Conservation (phyloP, 1,140 invertebrate genomes). For the Ditylenchus dipsaci region DNA sequence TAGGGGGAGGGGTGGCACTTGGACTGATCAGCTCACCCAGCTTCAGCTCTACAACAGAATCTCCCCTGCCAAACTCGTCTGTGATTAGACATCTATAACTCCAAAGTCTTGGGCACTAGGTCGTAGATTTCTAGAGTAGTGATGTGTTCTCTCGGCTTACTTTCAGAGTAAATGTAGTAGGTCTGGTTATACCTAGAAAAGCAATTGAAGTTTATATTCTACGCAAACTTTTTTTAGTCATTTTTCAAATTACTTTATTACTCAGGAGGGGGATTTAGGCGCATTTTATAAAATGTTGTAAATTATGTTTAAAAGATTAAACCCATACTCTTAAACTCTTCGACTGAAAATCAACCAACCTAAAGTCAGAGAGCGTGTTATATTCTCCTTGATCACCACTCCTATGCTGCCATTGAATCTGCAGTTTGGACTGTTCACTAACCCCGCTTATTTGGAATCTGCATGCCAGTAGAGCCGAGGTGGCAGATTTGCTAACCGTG, state of each 20-base stretch:
- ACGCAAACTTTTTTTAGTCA: no score
- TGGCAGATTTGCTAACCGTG: slow-evolving; percentile 12
- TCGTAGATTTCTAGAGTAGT: slow-evolving; percentile 32
- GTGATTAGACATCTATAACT: slow-evolving; percentile 23
- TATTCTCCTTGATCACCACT: background rate
- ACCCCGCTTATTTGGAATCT: slow-evolving; percentile 21
- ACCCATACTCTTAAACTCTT: no score
- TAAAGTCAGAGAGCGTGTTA: background rate
- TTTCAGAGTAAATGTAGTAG: slow-evolving; percentile 28
- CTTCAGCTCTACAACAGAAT: slow-evolving; percentile 14
- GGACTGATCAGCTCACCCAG: slow-evolving; percentile 5
- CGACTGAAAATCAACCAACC: no score
- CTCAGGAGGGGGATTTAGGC: no score
- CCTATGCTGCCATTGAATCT: slow-evolving; percentile 7
- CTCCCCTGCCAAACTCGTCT: slow-evolving; percentile 28
- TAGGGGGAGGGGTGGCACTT: slow-evolving; percentile 16
- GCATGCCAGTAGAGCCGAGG: slow-evolving; percentile 25
- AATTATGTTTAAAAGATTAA: no score
- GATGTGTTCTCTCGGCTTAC: slow-evolving; percentile 27
- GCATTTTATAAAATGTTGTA: no score
- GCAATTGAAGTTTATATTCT: no score
- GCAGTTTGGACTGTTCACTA: slow-evolving; percentile 5
- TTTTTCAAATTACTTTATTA: no score
- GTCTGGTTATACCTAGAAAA: slow-evolving; percentile 18
- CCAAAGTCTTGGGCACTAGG: slow-evolving; percentile 27